A percentile compares a stretch with the other conserved stretches of the same genome.
Conservation (phyloP, 2,113 vertebrate species). For the Strix uralensis region DNA sequence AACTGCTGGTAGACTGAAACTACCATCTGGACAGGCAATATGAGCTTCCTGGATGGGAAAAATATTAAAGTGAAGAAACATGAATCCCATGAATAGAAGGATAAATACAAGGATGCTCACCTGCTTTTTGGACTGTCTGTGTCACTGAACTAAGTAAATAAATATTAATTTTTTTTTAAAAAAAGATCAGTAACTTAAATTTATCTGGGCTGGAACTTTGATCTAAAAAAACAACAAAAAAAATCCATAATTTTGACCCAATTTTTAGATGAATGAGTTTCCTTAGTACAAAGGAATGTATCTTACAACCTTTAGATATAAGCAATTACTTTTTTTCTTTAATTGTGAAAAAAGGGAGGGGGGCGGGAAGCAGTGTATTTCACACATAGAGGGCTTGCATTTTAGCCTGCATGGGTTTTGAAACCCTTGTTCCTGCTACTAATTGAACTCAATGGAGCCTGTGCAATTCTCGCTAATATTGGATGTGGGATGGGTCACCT, state of each 20-base stretch:
- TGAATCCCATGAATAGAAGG: constrained; percentile 54
- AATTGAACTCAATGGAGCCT: constrained; percentile 70
- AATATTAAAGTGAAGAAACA: constrained; percentile 50
- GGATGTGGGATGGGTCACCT: constrained; percentile 59
- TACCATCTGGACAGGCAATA: constrained; percentile 43
- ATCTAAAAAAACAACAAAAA: not conserved
- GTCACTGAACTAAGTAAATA: constrained; percentile 69
- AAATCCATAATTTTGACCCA: constrained; percentile 35
- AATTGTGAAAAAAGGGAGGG: constrained; percentile 35
- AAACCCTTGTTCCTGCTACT: constrained; percentile 61
- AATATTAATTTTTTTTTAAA: constrained; percentile 18
- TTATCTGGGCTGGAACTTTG: constrained; percentile 55
- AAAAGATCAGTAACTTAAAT: constrained; percentile 46
- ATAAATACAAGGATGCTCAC: constrained; percentile 56
- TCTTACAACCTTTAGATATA: constrained; percentile 53
- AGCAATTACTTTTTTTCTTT: constrained; percentile 29
- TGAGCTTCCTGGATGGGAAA: constrained; percentile 51
- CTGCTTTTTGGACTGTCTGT: constrained; percentile 65
- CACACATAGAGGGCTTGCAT: constrained; percentile 46
- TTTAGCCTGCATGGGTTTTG: constrained; percentile 55
- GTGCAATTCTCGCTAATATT: constrained; percentile 62
- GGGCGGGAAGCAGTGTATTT: constrained; percentile 25
- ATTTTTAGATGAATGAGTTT: constrained; percentile 41
- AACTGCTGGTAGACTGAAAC: constrained; percentile 57
- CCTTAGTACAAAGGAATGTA: constrained; percentile 57